Evolutionary conservation across 92 coral and sea anemone species (phyloP), one percentile per base, ranked within the genome.

Genomic region (Actinernus sp.): DNA sequence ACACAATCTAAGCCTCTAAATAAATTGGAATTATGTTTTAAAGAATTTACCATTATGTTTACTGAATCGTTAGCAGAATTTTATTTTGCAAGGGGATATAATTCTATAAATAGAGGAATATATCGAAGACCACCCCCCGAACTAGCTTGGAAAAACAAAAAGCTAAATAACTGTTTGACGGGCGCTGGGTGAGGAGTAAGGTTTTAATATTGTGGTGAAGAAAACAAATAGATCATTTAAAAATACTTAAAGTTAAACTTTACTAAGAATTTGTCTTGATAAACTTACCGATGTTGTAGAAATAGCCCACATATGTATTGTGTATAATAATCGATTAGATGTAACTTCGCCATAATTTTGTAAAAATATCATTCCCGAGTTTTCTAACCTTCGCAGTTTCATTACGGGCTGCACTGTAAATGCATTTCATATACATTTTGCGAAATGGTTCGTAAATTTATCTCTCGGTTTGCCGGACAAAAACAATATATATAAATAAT

Each of bases 1-100:
- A 17, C 52, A 45, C 52, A 6, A 45, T 9, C 19, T 45, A 45
- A 45, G 52, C 52, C 52, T 6, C 22, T 45, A 45, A 45, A 45
- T 45, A 7, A 45, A 23, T 45, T 45, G 10, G 52, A 45, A 45
- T 45, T 45, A 45, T 18, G 18, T 45, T 45, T 45, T 45, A 36
- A 23, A 8, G 19, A 23, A 45, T 9, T 45, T 45, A 4, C 18
- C 52, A 9, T 45, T 45, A 8, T 45, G 52, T 45, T 45, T 45
- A 18, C 52, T 45, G 22, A 45, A 8, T 12, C 22, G 21, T 45
- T 45, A 45, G 52, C 5, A 4, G 52, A 45, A 23, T 45, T 6
- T 7, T 45, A 5, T 12, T 8, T 45, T 45, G 10, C 22, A 23
- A 8, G 19, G 4, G 52, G 22, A 8, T 8, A 8, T 8, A 9